Evolutionary conservation across 2,888 invertebrate genomes (phyloP).

Genomic region (Diachrysia chrysitis): DNA sequence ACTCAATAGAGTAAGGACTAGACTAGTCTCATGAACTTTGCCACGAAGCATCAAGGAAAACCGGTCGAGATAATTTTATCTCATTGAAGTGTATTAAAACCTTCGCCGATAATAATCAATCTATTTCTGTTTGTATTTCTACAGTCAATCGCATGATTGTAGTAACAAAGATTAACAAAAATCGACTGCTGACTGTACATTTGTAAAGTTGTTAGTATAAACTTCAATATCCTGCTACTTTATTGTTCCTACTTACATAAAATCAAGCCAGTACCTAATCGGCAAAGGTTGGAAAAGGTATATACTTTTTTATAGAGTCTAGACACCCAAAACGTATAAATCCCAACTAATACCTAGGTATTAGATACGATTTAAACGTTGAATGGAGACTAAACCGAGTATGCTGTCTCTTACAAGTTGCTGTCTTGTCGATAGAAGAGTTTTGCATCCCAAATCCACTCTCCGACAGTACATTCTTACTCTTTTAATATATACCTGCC

Average conservation of each 20-base stretch:
- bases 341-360: background rate
- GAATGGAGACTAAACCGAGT: background rate
- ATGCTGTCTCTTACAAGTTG: background rate
- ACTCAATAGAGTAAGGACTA: constrained; percentile 39
- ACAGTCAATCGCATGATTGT: background rate
- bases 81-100: constrained; percentile 40
- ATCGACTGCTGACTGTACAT: background rate
- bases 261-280: background rate
- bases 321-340: background rate
- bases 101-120: constrained; percentile 47
- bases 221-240: background rate
- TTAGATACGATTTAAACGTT: background rate
- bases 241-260: background rate
- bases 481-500: too few relatives aligned
- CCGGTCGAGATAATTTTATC: constrained; percentile 61
- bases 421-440: background rate
- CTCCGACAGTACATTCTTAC: background rate
- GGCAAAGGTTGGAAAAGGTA: background rate
- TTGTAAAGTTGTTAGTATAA: background rate
- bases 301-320: background rate
- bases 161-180: background rate
- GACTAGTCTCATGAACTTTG: constrained; percentile 66
- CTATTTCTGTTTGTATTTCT: constrained; percentile 44
- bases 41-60: constrained; percentile 68
- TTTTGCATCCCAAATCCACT: background rate